Evolutionary conservation across 2,888 invertebrate species (phyloP), one percentile per base, ranked within the genome.

Genomic region (Lymantria monacha): DNA sequence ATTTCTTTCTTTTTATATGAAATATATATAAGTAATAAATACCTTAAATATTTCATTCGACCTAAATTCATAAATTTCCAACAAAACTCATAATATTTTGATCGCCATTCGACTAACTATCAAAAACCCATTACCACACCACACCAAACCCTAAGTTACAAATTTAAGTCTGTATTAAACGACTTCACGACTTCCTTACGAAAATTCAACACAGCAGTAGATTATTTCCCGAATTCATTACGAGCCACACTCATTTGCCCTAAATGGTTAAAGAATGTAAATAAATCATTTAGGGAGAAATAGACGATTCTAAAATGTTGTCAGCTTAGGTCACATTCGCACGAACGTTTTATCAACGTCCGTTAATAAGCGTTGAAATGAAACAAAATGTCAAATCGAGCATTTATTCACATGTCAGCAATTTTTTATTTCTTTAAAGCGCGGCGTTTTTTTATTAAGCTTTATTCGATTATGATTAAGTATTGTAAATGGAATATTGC

Each of bases 241-340:
- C 55, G 44, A 55, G 56, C 54, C 49, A 58, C 59, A 62, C 66
- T 70, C 63, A 72, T 72, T 72, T 72, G 59, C 55, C 57, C 52
- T 49, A 70, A 72, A 72, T 65, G 65, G 55, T 63, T 61, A 63
- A 66, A 69, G 63, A 66, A 74, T 72, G 70, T 57, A 71, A 72
- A 74, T 57, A 71, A 72, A 74, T 62, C 57, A 44, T 51, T 59
- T 44, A 44, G 49, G 48, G 53, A 61, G 60, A 70, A 66, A 60
- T 61, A 46, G 51, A 33, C 52, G 10, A 52, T 65, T 58, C 65
- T 56, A 50, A 57, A 63, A 59, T 49, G 57, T 53, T 65, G 63
- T 59, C 13, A 51, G 22, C 30, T 14, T 42, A 22, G 49, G 57
- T 22, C 22, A 3, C 22, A 22, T 22, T 22, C 22, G 22, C 22